Evolutionary conservation across 1,140 invertebrate genomes (phyloP).

Genomic region (Phortica variegata): DNA sequence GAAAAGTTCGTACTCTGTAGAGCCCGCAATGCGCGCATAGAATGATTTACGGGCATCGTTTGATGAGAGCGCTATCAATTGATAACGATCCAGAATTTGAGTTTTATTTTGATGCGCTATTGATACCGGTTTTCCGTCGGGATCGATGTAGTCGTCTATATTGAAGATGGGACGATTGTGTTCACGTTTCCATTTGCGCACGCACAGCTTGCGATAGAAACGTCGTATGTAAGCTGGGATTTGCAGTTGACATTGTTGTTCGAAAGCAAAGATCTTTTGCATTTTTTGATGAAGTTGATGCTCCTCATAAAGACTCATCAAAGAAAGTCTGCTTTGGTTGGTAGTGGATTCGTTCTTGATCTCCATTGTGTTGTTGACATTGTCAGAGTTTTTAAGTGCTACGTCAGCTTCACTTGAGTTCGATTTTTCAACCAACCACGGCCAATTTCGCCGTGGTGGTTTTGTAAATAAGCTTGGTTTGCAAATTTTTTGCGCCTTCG

Average conservation of each 20-base stretch:
- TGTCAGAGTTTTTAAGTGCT: background rate
- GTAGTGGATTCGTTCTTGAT: too few relatives aligned
- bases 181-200: conserved; percentile 65
- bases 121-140: conserved; percentile 13
- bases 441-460: conserved; percentile 36
- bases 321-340: conserved; percentile 47
- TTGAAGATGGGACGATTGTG: conserved; percentile 63
- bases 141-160: conserved; percentile 58
- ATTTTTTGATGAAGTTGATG: conserved; percentile 59
- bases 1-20: conserved; percentile 44
- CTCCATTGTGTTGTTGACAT: background rate
- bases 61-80: conserved; percentile 30
- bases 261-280: conserved; percentile 31
- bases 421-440: conserved; percentile 29
- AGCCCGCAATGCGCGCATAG: conserved; percentile 34
- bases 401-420: conserved; percentile 14
- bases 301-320: conserved; percentile 65
- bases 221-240: conserved; percentile 57
- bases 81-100: conserved; percentile 58
- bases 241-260: conserved; percentile 20
- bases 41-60: conserved; percentile 31
- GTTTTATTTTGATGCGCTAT: conserved; percentile 27
- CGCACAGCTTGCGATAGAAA: conserved; percentile 63
- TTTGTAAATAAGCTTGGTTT: conserved; percentile 44
- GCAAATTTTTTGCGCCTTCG: conserved; percentile 17